These are phyloP conservation scores for Tangara arthus DNA, from an alignment of 2,797 vertebrate species.

Conservation along the genomic window DNA sequence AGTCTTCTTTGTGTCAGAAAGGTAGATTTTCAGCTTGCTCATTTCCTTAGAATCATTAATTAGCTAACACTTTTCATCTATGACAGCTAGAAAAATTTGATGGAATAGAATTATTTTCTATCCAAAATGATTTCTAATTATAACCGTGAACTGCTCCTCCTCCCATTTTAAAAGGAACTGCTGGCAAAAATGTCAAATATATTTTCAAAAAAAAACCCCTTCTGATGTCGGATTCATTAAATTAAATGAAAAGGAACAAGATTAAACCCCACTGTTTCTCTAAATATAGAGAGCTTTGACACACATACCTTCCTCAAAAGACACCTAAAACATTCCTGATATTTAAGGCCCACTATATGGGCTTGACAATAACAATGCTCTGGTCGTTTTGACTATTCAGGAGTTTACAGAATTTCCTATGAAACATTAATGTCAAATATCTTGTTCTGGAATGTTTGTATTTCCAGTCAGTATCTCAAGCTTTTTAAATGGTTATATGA, in stretches of 20 bases:
- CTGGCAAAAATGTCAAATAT: conserved; percentile 43
- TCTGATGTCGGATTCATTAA: conserved; percentile 14
- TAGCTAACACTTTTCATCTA: conserved; percentile 22
- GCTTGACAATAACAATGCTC: not conserved
- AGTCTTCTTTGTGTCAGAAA: conserved; percentile 18
- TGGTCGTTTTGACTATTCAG: not conserved
- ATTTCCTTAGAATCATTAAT: conserved; percentile 42
- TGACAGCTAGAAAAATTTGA: not conserved
- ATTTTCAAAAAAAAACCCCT: not conserved
- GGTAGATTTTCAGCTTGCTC: conserved; percentile 19
- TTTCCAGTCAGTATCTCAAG: not conserved
- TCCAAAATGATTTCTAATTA: conserved; percentile 33
- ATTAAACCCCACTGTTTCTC: not conserved
- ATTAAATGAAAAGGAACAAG: not conserved
- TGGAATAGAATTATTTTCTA: conserved; percentile 18
- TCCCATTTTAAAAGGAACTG: conserved; percentile 23
- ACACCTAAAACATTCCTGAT: not conserved
- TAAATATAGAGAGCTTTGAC: not conserved
- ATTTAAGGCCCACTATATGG: not conserved
- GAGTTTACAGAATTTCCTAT: not conserved
- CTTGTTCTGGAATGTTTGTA: not conserved
- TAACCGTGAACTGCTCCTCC: not conserved
- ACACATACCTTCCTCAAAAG: not conserved
- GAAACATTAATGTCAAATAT: not conserved
- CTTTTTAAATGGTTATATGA: not conserved